Evolutionary conservation across 2,113 vertebrate genomes (phyloP).

Genomic region (Nannospalax galili): DNA sequence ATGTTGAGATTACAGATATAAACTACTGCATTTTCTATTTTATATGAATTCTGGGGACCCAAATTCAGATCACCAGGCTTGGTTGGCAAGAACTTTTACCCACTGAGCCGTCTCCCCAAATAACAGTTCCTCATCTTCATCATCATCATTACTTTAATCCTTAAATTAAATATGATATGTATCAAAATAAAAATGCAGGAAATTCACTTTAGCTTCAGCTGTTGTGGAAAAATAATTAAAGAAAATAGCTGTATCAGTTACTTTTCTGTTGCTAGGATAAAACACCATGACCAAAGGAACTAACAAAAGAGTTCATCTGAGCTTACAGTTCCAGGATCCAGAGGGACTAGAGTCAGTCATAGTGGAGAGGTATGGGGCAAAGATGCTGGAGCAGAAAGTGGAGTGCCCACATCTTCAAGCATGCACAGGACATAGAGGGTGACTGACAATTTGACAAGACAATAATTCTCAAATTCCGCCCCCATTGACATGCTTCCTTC

Average conservation of each 20-base stretch:
- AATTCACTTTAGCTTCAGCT: background rate
- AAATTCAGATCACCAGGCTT: background rate
- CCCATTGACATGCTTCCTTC: too few species aligned
- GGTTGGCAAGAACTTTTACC: background rate
- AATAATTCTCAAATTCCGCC: too few species aligned
- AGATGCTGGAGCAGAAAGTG: too few species aligned
- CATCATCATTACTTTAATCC: background rate
- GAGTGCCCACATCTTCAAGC: too few species aligned
- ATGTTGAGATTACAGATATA: background rate
- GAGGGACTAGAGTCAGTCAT: too few species aligned
- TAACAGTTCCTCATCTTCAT: background rate
- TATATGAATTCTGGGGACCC: background rate
- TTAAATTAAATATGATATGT: background rate
- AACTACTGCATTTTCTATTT: background rate
- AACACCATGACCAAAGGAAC: too few species aligned
- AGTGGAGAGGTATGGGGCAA: too few species aligned
- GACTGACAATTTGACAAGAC: too few species aligned
- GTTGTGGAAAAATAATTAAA: slow-evolving; percentile 28
- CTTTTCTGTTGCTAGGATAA: background rate
- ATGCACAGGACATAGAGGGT: too few species aligned
- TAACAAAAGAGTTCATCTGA: too few species aligned
- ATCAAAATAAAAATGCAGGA: background rate
- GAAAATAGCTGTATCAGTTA: too few species aligned
- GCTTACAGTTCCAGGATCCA: too few species aligned
- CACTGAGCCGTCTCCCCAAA: background rate